Base-by-base conservation (phyloP, 2,113 vertebrate genomes). In the Catharus minimus region DNA sequence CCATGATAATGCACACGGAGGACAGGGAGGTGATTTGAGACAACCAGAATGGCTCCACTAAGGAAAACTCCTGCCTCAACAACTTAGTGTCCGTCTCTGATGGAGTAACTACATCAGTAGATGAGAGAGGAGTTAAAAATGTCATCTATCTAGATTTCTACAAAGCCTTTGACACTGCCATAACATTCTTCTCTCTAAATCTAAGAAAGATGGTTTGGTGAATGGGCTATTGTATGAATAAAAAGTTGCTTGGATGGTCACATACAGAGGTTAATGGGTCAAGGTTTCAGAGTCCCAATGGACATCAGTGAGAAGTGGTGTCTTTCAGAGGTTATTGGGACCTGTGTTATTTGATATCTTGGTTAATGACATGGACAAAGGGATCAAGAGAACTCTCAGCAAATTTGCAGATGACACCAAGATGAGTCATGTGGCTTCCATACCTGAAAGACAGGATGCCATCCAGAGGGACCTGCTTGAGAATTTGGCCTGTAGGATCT, bases 271-370 rank as follows among this genome's bases (percentile, higher is more conserved):
- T 15, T 50, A 71, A 15, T 44, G 38, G 23, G 21, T 71, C 38
- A 61, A 30, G 16, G 46, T 10, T 16, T 64, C n/a, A 62, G 39
- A 46, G 22, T 82, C 27, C 41, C 18, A 38, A 17, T 8, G 21
- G 39, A 38, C n/a, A 62, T 53, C 57, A 53, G n/a, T 55, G 57
- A 62, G 14, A 44, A 62, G 17, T 53, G 17, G 14, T 46, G 49
- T 55, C 14, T 11, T 38, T 44, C 46, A 44, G n/a, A 0, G 1
- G 11, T 4, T 27, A n/a, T 55, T 55, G 39, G n/a, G n/a, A 39
- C 58, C 49, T n/a, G 11, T 53, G 22, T 39, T 55, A 55, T 47
- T 73, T 55, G 41, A 23, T 72, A n/a, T 19, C 28, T 73, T 64
- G 23, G n/a, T 39, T 64, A 73, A 47, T 56, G 33, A 47, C 41